phyloP scores from a whole-genome alignment of 2,888 invertebrate species.

The Amphimallon solstitiale region DNA sequence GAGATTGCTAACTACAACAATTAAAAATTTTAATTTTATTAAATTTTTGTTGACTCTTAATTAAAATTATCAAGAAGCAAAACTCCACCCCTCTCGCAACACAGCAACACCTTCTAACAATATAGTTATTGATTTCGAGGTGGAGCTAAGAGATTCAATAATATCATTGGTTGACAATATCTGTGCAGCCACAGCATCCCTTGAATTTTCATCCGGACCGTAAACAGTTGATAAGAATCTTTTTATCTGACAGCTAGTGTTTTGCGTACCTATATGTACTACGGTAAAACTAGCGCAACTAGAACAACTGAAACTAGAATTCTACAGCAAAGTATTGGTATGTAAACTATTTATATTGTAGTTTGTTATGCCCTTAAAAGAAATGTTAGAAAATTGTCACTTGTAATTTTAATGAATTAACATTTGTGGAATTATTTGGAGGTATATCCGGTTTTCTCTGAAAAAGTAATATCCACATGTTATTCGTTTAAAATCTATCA shows the following conservation, averaged over 20 bases:
- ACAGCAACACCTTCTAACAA: constrained; percentile 44
- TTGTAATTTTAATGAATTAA: too few relatives aligned
- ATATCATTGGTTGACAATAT: constrained; percentile 37
- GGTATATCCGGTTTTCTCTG: too few relatives aligned
- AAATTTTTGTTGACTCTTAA: background rate
- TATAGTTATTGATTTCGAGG: constrained; percentile 42
- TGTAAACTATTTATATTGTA: too few relatives aligned
- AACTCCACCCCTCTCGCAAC: constrained; percentile 31
- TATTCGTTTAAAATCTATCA: too few relatives aligned
- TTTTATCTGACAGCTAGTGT: constrained; percentile 36
- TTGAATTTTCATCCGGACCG: constrained; percentile 39
- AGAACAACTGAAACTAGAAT: background rate
- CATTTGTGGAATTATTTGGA: too few relatives aligned
- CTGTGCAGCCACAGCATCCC: constrained; percentile 28
- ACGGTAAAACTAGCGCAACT: background rate
- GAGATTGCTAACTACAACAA: too few relatives aligned
- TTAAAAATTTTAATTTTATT: too few relatives aligned
- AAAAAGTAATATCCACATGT: too few relatives aligned
- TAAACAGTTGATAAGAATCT: constrained; percentile 45
- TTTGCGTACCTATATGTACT: too few relatives aligned
- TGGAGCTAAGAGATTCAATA: constrained; percentile 36
- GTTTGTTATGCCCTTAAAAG: too few relatives aligned
- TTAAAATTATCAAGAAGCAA: background rate
- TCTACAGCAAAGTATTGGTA: background rate
- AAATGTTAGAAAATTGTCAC: too few relatives aligned